Conservation (phyloP, 1,140 invertebrate genomes). For the Xylocopa sonorina region DNA sequence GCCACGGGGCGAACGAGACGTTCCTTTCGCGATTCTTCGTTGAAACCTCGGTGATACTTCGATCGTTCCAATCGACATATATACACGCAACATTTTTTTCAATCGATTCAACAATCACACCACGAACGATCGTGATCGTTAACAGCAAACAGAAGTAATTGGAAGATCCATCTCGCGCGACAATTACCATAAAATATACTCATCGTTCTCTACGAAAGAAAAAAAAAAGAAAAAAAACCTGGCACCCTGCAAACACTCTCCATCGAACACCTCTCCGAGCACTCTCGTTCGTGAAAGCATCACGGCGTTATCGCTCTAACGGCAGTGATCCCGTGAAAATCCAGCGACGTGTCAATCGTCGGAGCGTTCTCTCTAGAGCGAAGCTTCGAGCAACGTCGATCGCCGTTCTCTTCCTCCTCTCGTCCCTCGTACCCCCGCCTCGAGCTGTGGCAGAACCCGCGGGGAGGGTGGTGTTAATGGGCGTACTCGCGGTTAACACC, state of each 20-base stretch:
- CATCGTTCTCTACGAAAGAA: no score
- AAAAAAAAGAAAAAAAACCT: neutral
- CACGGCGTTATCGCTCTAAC: neutral
- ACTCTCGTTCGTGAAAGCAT: neutral
- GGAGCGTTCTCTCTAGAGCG: constrained; percentile 39
- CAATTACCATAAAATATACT: no score
- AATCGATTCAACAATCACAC: no score
- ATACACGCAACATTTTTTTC: no score
- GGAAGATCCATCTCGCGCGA: no score
- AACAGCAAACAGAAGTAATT: no score
- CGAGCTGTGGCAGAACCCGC: constrained; percentile 6
- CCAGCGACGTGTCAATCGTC: constrained; percentile 56
- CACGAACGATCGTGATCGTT: no score
- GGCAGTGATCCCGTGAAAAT: constrained; percentile 43
- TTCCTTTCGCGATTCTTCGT: no score
- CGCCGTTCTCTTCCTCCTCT: neutral
- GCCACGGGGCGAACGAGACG: no score
- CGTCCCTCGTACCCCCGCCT: neutral
- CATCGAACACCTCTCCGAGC: neutral
- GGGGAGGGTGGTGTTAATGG: constrained; percentile 78
- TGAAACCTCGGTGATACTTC: no score
- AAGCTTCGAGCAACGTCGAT: constrained; percentile 60
- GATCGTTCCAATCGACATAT: no score
- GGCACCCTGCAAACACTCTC: neutral
- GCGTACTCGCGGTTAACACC: constrained; percentile 82